These are phyloP conservation scores for Pseudococcus viburni DNA, from an alignment of 2,888 invertebrate genomes.

Conservation along the genomic window DNA sequence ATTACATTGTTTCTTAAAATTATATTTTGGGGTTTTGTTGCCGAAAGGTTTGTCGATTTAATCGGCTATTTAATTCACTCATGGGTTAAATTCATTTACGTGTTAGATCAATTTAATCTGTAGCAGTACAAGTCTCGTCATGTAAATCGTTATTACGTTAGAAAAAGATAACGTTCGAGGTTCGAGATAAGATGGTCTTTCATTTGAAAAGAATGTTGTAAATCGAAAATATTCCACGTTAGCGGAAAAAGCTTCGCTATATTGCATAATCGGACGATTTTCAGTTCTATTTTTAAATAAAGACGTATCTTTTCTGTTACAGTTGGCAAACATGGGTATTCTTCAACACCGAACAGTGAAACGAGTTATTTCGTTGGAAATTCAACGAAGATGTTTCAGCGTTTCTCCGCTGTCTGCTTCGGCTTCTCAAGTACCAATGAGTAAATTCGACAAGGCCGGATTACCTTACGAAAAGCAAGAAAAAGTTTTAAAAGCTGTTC, in stretches of 20 bases:
- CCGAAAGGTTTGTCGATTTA: not conserved
- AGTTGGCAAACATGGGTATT: constrained; percentile 65
- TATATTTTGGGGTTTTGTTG: not conserved
- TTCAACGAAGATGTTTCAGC: constrained; percentile 89
- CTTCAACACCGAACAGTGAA: constrained; percentile 58
- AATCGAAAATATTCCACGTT: not conserved
- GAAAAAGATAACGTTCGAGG: constrained; percentile 30
- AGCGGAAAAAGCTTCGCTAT: not conserved
- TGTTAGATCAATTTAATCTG: not conserved
- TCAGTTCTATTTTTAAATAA: not conserved
- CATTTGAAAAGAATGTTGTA: not conserved
- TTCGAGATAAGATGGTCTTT: constrained; percentile 3
- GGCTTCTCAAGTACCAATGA: constrained; percentile 91
- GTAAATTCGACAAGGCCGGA: constrained; percentile 86
- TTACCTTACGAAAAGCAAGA: constrained; percentile 90
- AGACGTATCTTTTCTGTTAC: not conserved
- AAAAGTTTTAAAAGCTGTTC: constrained; percentile 84
- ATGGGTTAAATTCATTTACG: not conserved
- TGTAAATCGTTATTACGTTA: not conserved
- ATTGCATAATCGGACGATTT: not conserved
- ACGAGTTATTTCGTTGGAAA: constrained; percentile 73
- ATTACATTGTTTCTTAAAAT: not conserved
- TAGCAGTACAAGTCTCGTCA: not conserved
- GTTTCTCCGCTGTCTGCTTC: constrained; percentile 82
- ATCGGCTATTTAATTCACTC: not conserved